Evolutionary conservation across 2,888 invertebrate species (phyloP), one percentile per base, ranked within the genome.

Genomic region (Cosmia trapezina): DNA sequence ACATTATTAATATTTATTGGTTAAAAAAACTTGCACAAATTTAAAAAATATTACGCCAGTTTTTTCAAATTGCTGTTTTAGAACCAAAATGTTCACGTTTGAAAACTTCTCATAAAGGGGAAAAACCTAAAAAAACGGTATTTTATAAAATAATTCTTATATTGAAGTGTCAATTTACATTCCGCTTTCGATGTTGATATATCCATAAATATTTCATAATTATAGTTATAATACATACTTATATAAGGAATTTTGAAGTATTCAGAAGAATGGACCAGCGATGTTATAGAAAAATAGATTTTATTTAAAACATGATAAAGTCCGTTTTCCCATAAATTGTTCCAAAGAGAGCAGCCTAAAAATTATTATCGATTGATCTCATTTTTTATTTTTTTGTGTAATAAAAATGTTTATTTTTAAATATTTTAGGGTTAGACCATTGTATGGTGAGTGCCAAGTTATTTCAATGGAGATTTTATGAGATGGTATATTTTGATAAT

Each of bases 341-440:
- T 96, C 96, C 96, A 96, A 96, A 96, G 96, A 95, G 94, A 94
- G 95, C 96, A 95, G 94, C 96, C 96, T 95, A 96, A 96, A 95
- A 96, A 92, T 93, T 94, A 92, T 93, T 93, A 95, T 95, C 93
- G 94, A 95, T 94, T 96, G 96, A 96, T 96, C 96, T 96, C 96
- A 96, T 96, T 94, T 94, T 92, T 93, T 67, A 93, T 93, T 93
- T 92, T 93, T 90, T 90, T 90, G 85, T 87, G 88, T 94, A 93
- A 93, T 93, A 88, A 92, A 91, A 94, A 93, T 93, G 94, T 95
- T 94, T 95, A 94, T 94, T 94, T 94, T 80, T 94, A 92, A 80
- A 87, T 88, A 89, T 88, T 83, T 81, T 91, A 91, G 89, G 76
- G 80, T 90, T 89, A 89, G 84, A 82, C 80, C 81, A 87, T 87